These are phyloP conservation scores for Leucoraja erinaceus DNA, from an alignment of 2,113 vertebrate species.

Conservation along the genomic window DNA sequence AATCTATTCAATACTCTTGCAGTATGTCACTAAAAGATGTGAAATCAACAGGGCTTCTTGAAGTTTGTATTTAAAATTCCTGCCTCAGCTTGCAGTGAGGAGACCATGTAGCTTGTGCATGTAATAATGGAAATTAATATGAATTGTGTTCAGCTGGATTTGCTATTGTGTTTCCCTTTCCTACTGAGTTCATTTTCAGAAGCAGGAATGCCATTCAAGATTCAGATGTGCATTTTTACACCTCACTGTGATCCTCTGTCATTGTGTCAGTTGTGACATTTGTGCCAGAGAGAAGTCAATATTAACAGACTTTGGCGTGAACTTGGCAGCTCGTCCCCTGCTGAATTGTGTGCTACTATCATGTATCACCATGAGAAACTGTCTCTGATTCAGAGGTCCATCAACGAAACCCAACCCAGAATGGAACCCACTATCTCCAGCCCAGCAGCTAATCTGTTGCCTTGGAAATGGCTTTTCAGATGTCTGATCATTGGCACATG, in stretches of 20 bases:
- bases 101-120: not conserved
- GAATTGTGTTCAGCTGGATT: constrained; percentile 21
- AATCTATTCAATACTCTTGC: constrained; percentile 3
- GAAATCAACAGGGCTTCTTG: not conserved
- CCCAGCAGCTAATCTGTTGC: not conserved
- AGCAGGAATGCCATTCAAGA: constrained; percentile 9
- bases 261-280: not conserved
- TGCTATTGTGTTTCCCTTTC: constrained; percentile 18
- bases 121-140: constrained; percentile 7
- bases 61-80: not conserved
- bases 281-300: not conserved
- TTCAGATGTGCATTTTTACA: not conserved
- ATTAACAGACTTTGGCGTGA: not conserved
- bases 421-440: not conserved
- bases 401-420: not conserved
- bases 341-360: not conserved
- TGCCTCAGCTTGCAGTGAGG: not conserved
- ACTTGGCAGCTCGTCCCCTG: not conserved
- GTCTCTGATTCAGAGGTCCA: not conserved
- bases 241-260: not conserved
- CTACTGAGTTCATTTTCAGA: not conserved
- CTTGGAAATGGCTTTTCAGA: constrained; percentile 20
- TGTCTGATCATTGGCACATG: not conserved
- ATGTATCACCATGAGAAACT: not conserved
- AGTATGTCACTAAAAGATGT: not conserved